Evolutionary conservation across 1,140 invertebrate genomes (phyloP).

Genomic region (Samia ricini): DNA sequence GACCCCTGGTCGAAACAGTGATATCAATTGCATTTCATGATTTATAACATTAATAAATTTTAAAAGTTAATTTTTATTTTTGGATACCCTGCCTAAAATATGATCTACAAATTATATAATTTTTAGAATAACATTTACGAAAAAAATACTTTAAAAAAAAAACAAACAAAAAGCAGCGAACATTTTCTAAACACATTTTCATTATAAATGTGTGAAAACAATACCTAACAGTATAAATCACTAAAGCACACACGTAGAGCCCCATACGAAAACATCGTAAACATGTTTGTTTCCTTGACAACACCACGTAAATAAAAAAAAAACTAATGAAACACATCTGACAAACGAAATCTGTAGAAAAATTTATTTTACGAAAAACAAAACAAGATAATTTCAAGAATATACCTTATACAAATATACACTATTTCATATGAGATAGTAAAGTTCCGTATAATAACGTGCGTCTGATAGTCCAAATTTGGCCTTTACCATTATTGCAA

Average conservation of each 20-base stretch:
- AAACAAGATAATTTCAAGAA: background rate
- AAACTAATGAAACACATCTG: conserved; percentile 4
- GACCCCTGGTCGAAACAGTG: too few species aligned
- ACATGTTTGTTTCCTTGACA: conserved; percentile 6
- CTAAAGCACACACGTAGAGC: background rate
- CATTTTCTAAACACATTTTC: background rate
- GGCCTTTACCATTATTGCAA: too few species aligned
- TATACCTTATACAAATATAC: background rate
- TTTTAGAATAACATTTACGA: too few species aligned
- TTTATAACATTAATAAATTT: too few species aligned
- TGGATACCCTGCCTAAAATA: too few species aligned
- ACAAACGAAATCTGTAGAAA: background rate
- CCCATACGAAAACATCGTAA: conserved; percentile 12
- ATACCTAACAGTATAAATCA: background rate
- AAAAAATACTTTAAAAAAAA: background rate
- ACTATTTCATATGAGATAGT: too few species aligned
- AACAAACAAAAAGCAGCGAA: background rate
- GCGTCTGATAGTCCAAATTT: too few species aligned
- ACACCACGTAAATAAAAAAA: conserved; percentile 5
- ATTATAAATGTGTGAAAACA: background rate
- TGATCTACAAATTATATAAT: too few species aligned
- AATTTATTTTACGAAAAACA: background rate
- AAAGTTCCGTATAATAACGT: too few species aligned
- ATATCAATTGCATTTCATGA: too few species aligned
- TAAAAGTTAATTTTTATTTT: too few species aligned